A percentile compares a stretch with the other conserved stretches of the same genome.
Conservation (phyloP, 2,797 vertebrate species). For the Zalophus californianus region DNA sequence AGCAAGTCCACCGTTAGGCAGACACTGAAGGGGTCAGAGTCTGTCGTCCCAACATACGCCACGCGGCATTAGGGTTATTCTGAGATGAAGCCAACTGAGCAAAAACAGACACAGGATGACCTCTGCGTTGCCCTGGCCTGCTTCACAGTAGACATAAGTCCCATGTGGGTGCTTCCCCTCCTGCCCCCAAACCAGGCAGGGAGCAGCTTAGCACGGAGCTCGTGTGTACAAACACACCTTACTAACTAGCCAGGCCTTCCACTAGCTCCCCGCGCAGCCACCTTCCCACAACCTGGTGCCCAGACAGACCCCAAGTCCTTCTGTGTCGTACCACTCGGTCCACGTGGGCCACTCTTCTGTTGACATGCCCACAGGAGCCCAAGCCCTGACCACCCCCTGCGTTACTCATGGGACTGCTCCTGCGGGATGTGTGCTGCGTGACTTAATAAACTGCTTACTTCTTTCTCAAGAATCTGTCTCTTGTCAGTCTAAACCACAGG, state of each 20-base stretch:
- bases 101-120: neutral
- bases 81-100: neutral
- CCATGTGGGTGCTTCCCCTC: neutral
- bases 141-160: neutral
- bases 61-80: too few relatives aligned
- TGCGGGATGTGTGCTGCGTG: fast-evolving
- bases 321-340: neutral
- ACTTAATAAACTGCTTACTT: neutral
- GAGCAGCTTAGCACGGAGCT: neutral
- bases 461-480: neutral
- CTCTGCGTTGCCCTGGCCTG: neutral
- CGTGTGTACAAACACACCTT: neutral
- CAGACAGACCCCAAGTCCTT: neutral
- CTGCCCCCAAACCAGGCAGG: neutral
- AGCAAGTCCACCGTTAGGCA: neutral
- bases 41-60: neutral
- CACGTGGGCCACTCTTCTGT: neutral
- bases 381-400: neutral
- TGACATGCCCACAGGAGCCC: neutral
- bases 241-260: neutral
- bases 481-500: neutral
- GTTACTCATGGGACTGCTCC: neutral
- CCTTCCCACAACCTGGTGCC: neutral
- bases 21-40: neutral
- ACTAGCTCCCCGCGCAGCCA: neutral